These are phyloP conservation scores for Episyrphus balteatus DNA, from an alignment of 1,140 invertebrate species.

Conservation along the genomic window DNA sequence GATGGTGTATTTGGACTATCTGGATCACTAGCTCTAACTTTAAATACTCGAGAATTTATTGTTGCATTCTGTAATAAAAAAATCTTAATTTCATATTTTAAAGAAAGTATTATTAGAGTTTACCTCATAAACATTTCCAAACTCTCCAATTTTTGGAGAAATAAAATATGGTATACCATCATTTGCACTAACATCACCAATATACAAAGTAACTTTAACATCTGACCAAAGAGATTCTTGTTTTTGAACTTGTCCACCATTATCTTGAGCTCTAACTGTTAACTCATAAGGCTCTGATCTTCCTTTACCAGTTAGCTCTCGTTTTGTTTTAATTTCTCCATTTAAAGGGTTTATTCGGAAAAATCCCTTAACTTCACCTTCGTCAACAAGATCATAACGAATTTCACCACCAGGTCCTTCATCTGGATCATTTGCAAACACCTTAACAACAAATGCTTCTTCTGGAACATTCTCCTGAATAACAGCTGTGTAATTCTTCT, in stretches of 20 bases:
- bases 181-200: slow-evolving; percentile 72
- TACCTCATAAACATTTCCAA: slow-evolving; percentile 58
- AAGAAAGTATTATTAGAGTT: slow-evolving; percentile 1
- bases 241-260: slow-evolving; percentile 45
- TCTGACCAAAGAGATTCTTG: slow-evolving; percentile 45
- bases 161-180: slow-evolving; percentile 72
- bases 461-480: slow-evolving; percentile 58
- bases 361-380: slow-evolving; percentile 56
- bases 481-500: slow-evolving; percentile 40
- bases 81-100: neutral
- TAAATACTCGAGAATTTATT: slow-evolving; percentile 61
- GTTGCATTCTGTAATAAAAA: slow-evolving; percentile 49
- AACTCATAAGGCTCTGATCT: slow-evolving; percentile 62
- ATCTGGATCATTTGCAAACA: slow-evolving; percentile 70
- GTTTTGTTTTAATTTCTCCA: slow-evolving; percentile 54
- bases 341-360: slow-evolving; percentile 55
- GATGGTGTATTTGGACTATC: slow-evolving; percentile 64
- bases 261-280: slow-evolving; percentile 56
- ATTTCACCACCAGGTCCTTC: slow-evolving; percentile 56
- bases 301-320: slow-evolving; percentile 61
- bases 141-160: slow-evolving; percentile 55
- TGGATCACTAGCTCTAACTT: slow-evolving; percentile 66
- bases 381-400: slow-evolving; percentile 56
- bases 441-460: slow-evolving; percentile 54
- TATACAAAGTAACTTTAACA: slow-evolving; percentile 52